phyloP scores from a whole-genome alignment of 2,113 vertebrate species.

The Oryctolagus cuniculus region DNA sequence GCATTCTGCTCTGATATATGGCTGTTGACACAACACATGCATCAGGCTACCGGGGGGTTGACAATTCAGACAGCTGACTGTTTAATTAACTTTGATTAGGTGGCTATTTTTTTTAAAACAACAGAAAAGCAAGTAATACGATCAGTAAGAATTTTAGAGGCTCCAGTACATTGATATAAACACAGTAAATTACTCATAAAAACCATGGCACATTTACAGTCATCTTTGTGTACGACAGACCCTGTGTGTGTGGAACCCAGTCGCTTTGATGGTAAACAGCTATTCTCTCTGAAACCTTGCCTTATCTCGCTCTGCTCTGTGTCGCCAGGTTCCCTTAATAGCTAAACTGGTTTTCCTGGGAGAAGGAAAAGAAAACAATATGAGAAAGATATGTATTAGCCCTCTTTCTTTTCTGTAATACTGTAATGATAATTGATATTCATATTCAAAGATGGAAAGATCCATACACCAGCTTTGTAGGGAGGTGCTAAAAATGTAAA shows the following conservation, averaged over 20 bases:
- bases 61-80: background rate
- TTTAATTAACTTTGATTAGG: slow-evolving; percentile 64
- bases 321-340: slow-evolving; percentile 58
- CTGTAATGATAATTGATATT: slow-evolving; percentile 13
- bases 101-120: slow-evolving; percentile 50
- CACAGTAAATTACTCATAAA: slow-evolving; percentile 72
- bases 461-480: background rate
- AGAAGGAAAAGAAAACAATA: slow-evolving; percentile 33
- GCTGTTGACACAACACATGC: background rate
- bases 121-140: slow-evolving; percentile 53
- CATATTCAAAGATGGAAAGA: slow-evolving; percentile 26
- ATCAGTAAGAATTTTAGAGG: slow-evolving; percentile 44
- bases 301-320: slow-evolving; percentile 32
- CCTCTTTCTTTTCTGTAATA: slow-evolving; percentile 36
- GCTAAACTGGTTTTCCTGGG: slow-evolving; percentile 55
- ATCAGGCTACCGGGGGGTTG: background rate
- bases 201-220: slow-evolving; percentile 58
- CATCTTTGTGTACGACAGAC: slow-evolving; percentile 26
- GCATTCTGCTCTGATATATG: background rate
- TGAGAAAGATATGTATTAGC: background rate
- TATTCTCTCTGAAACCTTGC: slow-evolving; percentile 45
- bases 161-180: slow-evolving; percentile 44
- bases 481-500: slow-evolving; percentile 24
- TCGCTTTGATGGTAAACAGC: slow-evolving; percentile 72
- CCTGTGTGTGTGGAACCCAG: background rate